These are phyloP conservation scores for Buceros bicornis DNA, from an alignment of 2,797 vertebrate genomes.

Conservation along the genomic window DNA sequence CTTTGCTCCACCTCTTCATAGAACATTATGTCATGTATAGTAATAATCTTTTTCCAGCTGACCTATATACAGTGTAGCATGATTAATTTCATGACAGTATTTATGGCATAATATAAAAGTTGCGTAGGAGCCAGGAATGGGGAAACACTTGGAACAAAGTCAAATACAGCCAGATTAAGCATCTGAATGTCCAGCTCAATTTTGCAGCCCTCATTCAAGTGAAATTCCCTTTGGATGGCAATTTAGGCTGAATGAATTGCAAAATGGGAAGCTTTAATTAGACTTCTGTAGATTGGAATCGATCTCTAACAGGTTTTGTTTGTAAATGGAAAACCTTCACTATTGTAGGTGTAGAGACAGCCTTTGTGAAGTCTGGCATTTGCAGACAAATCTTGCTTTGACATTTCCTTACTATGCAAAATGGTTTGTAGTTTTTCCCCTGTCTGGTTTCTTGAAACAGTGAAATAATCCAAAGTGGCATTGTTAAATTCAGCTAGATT, in stretches of 20 bases:
- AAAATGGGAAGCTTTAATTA: slow-evolving; percentile 19
- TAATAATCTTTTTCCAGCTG: slow-evolving; percentile 36
- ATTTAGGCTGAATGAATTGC: background rate
- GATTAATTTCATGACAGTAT: slow-evolving; percentile 34
- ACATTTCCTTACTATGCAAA: background rate
- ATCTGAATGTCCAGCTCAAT: slow-evolving; percentile 19
- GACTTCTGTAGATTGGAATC: slow-evolving; percentile 26
- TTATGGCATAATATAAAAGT: slow-evolving; percentile 48
- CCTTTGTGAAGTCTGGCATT: slow-evolving; percentile 21
- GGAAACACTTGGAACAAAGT: slow-evolving; percentile 36
- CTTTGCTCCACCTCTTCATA: background rate
- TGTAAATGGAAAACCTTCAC: slow-evolving; percentile 9
- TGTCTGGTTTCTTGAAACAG: background rate
- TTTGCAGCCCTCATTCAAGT: background rate
- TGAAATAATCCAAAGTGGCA: background rate
- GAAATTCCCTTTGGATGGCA: slow-evolving; percentile 9
- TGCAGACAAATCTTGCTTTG: slow-evolving; percentile 4
- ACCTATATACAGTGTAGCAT: background rate
- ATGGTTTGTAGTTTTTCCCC: background rate
- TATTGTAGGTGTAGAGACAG: background rate
- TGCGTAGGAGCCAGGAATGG: slow-evolving; percentile 21
- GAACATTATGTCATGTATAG: background rate
- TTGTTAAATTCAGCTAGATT: background rate
- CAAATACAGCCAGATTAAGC: slow-evolving; percentile 15
- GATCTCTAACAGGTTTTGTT: background rate